Base-by-base conservation (phyloP, 2,888 invertebrate species). In the Callyntrura guangdongensis region DNA sequence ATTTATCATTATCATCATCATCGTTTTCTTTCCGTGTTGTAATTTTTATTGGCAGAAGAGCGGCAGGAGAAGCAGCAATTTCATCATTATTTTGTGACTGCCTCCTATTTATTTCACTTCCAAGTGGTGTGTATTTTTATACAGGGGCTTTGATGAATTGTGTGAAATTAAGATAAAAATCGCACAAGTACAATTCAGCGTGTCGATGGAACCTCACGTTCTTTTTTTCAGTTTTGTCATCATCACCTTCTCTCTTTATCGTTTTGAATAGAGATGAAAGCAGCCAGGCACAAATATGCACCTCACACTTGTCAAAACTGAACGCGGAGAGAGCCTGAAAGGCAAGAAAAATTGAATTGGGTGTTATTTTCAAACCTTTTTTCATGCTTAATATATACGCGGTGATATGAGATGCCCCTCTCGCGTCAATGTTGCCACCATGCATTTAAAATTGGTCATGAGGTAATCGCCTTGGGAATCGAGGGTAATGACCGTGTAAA, bases 381-480 rank as follows among this genome's bases (percentile, higher is more conserved):
- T 49, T 47, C 20, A 27, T 27, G 49, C 5, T 61, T n/a, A n/a
- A n/a, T n/a, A n/a, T n/a, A n/a, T 53, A 8, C 59, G 59, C 49
- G 22, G 14, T 25, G 17, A 36, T n/a, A 72, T 77, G 61, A 3
- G 79, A 85, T 79, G 86, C 64, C n/a, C n/a, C n/a, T n/a, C n/a
- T n/a, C n/a, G 36, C 25, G 79, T 79, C 53, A 61, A 17, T 81
- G 17, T 59, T 56, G 56, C 56, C 67, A 20, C 67, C 67, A 67
- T 81, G 87, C 27, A 69, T 87, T 49, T 56, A 87, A 81, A 87
- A 87, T 87, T 81, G 87, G 87, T 87, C 87, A 87, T 87, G 81
- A 81, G 49, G 56, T 67, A 81, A 49, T 64, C 49, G 86, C 79
- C 86, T 47, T 67, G 49, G 67, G 69, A 79, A 88, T 64, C 36